Evolutionary conservation across 1,140 invertebrate species (phyloP), one percentile per base, ranked within the genome.

Genomic region (Calycopis cecrops): DNA sequence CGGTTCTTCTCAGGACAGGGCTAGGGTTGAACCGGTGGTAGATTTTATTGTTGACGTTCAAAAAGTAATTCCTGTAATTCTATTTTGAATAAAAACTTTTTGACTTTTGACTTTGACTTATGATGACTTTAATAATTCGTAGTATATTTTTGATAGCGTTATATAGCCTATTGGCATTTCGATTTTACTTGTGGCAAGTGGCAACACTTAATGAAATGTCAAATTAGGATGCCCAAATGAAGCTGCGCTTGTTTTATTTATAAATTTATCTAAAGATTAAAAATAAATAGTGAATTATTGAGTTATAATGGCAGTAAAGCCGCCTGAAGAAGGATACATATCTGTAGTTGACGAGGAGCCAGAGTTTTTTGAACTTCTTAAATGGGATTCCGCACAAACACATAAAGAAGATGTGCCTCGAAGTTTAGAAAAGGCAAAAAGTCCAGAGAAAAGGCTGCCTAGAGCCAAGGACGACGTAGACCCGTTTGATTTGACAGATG

Each of bases 311-410:
- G 76, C 76, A 52, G 79, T 79, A 58, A 85, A 85, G 57, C 79
- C 76, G 52, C 73, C 78, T 59, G 82, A 85, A 52, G 82, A 85
- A 52, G 71, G 72, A 10, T 85, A 85, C 48, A 83, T 85, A 74
- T 85, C 82, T 35, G 82, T 85, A 52, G 82, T 85, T 48, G 82
- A 85, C 42, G 82, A 85, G 48, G 82, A 85, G 35, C 82, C 82
- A 9, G 82, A 83, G 59, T 77, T 85, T 62, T 82, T 83, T 35
- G 82, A 83, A 55, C 60, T 85, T 35, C 62, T 85, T 10, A 85
- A 85, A 57, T 85, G 82, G 82, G 82, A 85, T 67, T 60, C 76
- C 14, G 65, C 76, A 9, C 77, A 82, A 67, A 73, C 77, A 53
- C 81, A 83, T 54, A 79, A 80, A 53, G 67, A 71, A 61, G 72